Base-by-base conservation (phyloP, 2,888 invertebrate species). In the Lottia gigantea region DNA sequence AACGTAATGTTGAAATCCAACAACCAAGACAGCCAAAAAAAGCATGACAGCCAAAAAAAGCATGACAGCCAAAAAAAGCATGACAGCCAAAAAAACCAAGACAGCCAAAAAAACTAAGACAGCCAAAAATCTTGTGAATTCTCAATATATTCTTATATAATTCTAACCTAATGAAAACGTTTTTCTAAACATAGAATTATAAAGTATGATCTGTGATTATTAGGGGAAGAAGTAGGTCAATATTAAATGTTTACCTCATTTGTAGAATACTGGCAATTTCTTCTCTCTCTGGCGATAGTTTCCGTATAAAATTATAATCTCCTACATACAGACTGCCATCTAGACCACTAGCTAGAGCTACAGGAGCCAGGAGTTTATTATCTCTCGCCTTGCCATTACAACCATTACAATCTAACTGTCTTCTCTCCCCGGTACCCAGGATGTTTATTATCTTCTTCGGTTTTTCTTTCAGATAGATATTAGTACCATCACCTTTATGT, bases 261-360 rank as follows among this genome's bases (percentile, higher is more conserved):
- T 87, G 80, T 19, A 88, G 79, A 47, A 88, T 87, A 75, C 97
- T 92, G 67, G 97, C 95, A 69, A 88, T 85, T 71, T 85, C 85
- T 63, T 85, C 83, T 46, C 87, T 72, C 63, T 82, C 82, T 0
- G 87, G 85, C 6, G 84, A 82, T 62, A 88, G 76, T 71, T 87
- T 87, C 25, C 88, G 71, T 64, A 88, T 86, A 73, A 96, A 92
- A 91, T 98, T 97, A 88, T 97, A 97, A 89, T 98, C 98, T 15
- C 97, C 98, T 15, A 98, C 96, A 88, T 97, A 98, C 65, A 99
- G 91, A 80, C 96, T 96, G 55, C 99, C 99, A 89, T 99, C 98
- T 15, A 97, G 94, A 31, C 96, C 97, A 25, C 96, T 95, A 1
- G 98, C 95, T 71, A 99, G 90, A 2, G 98, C 96, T 14, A 97